Conservation (phyloP, 2,888 invertebrate species). For the Cyclophora punctaria region DNA sequence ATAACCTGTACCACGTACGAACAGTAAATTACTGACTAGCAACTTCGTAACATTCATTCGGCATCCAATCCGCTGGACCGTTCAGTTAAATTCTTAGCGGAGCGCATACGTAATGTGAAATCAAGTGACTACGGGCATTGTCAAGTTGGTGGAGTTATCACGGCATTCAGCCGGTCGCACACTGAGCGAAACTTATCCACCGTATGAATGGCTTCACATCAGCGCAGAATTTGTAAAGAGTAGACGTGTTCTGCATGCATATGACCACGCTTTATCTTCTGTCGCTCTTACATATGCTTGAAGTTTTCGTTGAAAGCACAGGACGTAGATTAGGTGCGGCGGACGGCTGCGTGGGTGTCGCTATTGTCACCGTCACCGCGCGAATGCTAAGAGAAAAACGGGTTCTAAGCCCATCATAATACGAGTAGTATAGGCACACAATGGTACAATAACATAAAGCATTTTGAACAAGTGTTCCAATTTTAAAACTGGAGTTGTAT, state of each 20-base stretch:
- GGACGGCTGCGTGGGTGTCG: conserved; percentile 6
- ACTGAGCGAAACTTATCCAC: conserved; percentile 60
- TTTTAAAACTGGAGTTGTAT: too few species aligned
- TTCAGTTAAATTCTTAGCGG: conserved; percentile 2
- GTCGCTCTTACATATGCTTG: conserved; percentile 34
- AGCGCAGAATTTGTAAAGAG: conserved; percentile 69
- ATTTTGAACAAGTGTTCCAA: too few species aligned
- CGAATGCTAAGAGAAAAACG: too few species aligned
- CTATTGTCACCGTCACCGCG: conserved; percentile 14
- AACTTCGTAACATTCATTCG: neutral
- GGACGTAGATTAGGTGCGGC: conserved; percentile 37
- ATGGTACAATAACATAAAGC: neutral
- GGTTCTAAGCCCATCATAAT: neutral
- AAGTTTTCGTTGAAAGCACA: conserved; percentile 48
- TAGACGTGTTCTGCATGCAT: conserved; percentile 66
- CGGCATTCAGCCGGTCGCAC: conserved; percentile 51
- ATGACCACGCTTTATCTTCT: conserved; percentile 58
- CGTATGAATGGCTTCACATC: conserved; percentile 61
- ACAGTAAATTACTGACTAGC: too few species aligned
- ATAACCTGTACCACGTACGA: neutral
- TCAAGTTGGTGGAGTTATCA: conserved; percentile 54
- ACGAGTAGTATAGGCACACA: neutral
- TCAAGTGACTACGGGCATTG: conserved; percentile 55
- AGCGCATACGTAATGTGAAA: conserved; percentile 27
- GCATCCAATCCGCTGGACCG: neutral